Percentiles rank a stretch among this genome's conserved stretches.
Evolutionary conservation across 2,888 invertebrate genomes (phyloP).

Genomic region (Drosophila nigritarsus): DNA sequence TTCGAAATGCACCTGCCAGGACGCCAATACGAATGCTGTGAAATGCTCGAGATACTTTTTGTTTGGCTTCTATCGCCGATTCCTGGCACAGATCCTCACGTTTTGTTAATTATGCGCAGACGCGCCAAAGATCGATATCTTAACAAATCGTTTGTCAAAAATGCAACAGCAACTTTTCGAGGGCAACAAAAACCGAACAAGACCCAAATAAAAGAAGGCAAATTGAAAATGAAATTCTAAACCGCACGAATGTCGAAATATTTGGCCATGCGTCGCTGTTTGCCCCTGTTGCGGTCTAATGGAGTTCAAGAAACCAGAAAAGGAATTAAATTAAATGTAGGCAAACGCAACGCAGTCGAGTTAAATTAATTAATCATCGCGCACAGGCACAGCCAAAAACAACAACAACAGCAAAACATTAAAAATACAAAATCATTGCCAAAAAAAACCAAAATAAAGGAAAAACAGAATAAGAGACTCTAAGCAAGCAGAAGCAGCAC

Average conservation of each 20-base stretch:
- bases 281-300: conserved; percentile 58
- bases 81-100: conserved; percentile 20
- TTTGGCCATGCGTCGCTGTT: conserved; percentile 51
- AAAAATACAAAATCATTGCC: conserved; percentile 71
- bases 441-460: conserved; percentile 53
- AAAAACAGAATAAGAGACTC: conserved; percentile 16
- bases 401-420: conserved; percentile 24
- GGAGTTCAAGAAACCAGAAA: conserved; percentile 71
- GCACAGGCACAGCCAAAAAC: conserved; percentile 37
- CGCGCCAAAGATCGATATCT: conserved; percentile 79
- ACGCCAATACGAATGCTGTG: conserved; percentile 54
- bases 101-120: conserved; percentile 72
- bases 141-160: conserved; percentile 80
- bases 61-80: not conserved
- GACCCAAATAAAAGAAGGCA: conserved; percentile 30
- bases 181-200: conserved; percentile 1
- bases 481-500: conserved; percentile 21
- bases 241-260: conserved; percentile 79
- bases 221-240: conserved; percentile 79
- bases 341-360: conserved; percentile 63
- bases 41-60: conserved; percentile 48
- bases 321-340: conserved; percentile 75
- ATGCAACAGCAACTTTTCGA: conserved; percentile 45
- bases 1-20: conserved; percentile 54
- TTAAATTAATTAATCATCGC: conserved; percentile 78